phyloP scores from a whole-genome alignment of 1,140 invertebrate genomes.

The Rhagoletis zephyria region DNA sequence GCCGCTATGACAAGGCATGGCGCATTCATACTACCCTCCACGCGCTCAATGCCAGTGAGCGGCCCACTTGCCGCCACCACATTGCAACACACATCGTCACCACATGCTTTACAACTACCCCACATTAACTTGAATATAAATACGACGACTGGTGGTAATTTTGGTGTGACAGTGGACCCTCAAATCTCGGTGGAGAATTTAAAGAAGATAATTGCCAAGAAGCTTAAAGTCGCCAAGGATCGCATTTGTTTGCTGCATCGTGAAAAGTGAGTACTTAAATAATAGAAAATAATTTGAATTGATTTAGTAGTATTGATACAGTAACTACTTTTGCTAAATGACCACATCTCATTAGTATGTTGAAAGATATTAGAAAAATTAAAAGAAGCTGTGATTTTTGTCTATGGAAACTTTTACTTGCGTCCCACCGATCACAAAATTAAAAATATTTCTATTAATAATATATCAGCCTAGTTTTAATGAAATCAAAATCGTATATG shows the following conservation, averaged over 20 bases:
- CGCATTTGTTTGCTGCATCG: slow-evolving; percentile 91
- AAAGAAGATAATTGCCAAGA: slow-evolving; percentile 92
- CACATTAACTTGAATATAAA: slow-evolving; percentile 85
- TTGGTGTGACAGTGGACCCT: slow-evolving; percentile 85
- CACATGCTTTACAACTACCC: slow-evolving; percentile 54
- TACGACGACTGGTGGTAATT: slow-evolving; percentile 92
- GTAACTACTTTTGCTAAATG: no score
- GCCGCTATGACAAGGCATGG: slow-evolving; percentile 4
- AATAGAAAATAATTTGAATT: background rate
- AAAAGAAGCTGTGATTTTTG: no score
- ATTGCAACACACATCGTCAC: slow-evolving; percentile 27
- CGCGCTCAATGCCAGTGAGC: slow-evolving; percentile 29
- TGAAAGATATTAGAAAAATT: no score
- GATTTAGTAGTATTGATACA: no score
- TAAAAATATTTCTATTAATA: no score
- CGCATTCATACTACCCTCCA: slow-evolving; percentile 19
- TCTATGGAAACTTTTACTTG: no score
- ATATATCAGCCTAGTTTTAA: no score
- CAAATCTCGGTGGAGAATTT: slow-evolving; percentile 88
- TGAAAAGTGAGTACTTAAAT: slow-evolving; percentile 83
- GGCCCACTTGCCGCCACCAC: slow-evolving; percentile 38
- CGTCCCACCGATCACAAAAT: no score
- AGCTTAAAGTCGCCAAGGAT: slow-evolving; percentile 91
- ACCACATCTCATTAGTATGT: no score
- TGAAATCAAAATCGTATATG: no score